Conservation (phyloP, 2,888 invertebrate species). For the Eristalinus aeneus region DNA sequence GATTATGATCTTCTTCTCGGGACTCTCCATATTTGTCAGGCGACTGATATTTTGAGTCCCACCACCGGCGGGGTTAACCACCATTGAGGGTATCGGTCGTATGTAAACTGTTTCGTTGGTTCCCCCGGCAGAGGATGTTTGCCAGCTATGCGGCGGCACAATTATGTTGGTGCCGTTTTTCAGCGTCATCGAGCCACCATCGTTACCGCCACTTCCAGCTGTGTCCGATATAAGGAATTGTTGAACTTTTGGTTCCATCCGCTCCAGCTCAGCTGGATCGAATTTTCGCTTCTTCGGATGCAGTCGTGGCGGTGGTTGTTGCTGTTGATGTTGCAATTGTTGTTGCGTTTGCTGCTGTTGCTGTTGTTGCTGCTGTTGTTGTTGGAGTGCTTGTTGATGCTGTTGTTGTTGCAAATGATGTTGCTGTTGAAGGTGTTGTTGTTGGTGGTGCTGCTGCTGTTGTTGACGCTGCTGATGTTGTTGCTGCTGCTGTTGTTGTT, state of each 20-base stretch:
- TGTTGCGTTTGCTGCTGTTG: slow-evolving; percentile 81
- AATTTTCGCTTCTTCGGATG: slow-evolving; percentile 93
- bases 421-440: slow-evolving; percentile 81
- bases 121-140: slow-evolving; percentile 35
- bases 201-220: slow-evolving; percentile 37
- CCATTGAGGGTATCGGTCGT: slow-evolving; percentile 72
- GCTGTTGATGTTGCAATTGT: slow-evolving; percentile 58
- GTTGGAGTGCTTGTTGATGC: slow-evolving; percentile 78
- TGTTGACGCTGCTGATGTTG: slow-evolving; percentile 74
- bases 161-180: slow-evolving; percentile 75
- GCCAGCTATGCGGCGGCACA: slow-evolving; percentile 70
- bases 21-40: slow-evolving; percentile 72
- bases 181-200: slow-evolving; percentile 66
- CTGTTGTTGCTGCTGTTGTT: slow-evolving; percentile 81
- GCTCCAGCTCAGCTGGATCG: slow-evolving; percentile 80
- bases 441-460: slow-evolving; percentile 75
- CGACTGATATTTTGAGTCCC: slow-evolving; percentile 74
- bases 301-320: slow-evolving; percentile 82
- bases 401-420: slow-evolving; percentile 78
- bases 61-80: slow-evolving; percentile 71
- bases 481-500: slow-evolving; percentile 76
- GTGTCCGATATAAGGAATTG: slow-evolving; percentile 71
- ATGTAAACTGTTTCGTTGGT: slow-evolving; percentile 73
- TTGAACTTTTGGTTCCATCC: slow-evolving; percentile 74
- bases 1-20: slow-evolving; percentile 76